Conservation (phyloP, 2,113 vertebrate species). For the Gadus macrocephalus region DNA sequence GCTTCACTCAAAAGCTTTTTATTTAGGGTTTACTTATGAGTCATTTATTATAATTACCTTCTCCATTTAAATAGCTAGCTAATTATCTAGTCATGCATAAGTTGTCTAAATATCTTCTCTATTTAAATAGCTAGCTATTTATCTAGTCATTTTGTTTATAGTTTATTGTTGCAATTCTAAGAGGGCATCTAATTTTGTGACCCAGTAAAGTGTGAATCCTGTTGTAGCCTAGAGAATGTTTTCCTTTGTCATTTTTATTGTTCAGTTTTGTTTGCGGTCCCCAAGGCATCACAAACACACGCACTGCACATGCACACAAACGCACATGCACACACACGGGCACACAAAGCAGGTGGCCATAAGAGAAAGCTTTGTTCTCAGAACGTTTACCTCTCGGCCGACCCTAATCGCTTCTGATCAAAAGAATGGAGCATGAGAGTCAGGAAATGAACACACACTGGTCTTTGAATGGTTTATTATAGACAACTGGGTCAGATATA, state of each 20-base stretch:
- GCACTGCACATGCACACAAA: conserved; percentile 13
- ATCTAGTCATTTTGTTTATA: no score
- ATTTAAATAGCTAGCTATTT: no score
- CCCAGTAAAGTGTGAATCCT: not conserved
- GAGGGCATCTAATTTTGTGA: not conserved
- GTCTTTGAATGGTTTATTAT: conserved; percentile 42
- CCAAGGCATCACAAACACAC: not conserved
- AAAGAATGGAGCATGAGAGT: conserved; percentile 44
- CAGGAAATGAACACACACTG: conserved; percentile 41
- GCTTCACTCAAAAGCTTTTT: no score
- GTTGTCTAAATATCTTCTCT: no score
- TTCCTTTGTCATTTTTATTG: not conserved
- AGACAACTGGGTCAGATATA: conserved; percentile 42
- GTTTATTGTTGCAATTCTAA: not conserved
- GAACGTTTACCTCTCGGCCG: conserved; percentile 6
- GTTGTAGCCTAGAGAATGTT: no score
- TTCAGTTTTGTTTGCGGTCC: not conserved
- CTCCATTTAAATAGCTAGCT: no score
- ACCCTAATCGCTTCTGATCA: conserved; percentile 43
- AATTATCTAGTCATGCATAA: no score
- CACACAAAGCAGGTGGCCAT: conserved; percentile 19
- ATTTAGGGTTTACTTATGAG: no score
- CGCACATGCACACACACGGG: conserved; percentile 8
- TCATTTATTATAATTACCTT: no score
- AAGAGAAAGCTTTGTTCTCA: conserved; percentile 51